A percentile compares a stretch with the other conserved stretches of the same genome.
Evolutionary conservation across 1,140 invertebrate genomes (phyloP).

Genomic region (Diabrotica virgifera): DNA sequence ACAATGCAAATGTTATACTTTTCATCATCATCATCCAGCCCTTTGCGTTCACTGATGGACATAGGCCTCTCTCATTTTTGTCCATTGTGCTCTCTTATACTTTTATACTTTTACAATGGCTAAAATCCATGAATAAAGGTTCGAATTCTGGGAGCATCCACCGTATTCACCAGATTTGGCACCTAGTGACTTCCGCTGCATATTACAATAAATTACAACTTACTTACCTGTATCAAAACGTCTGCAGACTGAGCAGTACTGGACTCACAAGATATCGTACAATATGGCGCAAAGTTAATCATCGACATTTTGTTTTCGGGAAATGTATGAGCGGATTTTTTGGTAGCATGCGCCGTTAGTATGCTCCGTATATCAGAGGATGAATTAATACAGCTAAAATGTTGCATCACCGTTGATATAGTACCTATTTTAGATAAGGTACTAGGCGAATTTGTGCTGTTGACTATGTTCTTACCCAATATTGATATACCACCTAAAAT

Average conservation of each 20-base stretch:
- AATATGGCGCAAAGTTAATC: conserved; percentile 85
- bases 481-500: conserved; percentile 57
- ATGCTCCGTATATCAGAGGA: conserved; percentile 48
- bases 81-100: too few species aligned
- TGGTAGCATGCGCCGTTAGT: conserved; percentile 54
- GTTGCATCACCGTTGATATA: conserved; percentile 61
- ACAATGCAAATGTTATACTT: too few species aligned
- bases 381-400: conserved; percentile 54
- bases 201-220: not conserved
- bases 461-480: conserved; percentile 59
- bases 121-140: too few species aligned
- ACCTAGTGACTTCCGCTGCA: too few species aligned
- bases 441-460: conserved; percentile 52
- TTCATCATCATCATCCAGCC: too few species aligned
- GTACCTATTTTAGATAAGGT: conserved; percentile 50
- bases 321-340: conserved; percentile 55
- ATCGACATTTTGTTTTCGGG: conserved; percentile 62
- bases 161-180: too few species aligned
- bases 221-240: conserved; percentile 67
- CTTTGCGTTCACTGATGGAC: too few species aligned
- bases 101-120: too few species aligned
- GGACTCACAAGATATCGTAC: conserved; percentile 57
- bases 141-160: too few species aligned
- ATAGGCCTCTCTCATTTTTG: too few species aligned
- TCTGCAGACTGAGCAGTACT: conserved; percentile 84